Evolutionary conservation across 2,888 invertebrate species (phyloP), one percentile per base, ranked within the genome.

Genomic region (Chydorus sphaericus): DNA sequence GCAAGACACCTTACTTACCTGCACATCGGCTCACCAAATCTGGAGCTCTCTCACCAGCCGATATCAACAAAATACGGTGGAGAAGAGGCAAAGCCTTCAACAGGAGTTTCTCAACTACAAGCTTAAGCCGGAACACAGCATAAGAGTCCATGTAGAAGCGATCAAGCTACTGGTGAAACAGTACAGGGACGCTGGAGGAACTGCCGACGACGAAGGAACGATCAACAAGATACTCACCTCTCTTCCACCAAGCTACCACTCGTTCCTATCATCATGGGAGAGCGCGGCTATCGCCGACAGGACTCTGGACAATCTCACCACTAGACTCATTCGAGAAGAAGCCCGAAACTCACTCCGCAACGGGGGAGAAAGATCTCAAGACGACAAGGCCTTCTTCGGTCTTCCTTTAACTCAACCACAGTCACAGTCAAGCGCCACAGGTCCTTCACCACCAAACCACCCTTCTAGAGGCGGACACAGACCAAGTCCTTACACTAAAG

Each of bases 381-480:
- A 44, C 7, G 44, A 44, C 44, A 44, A 44, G 44, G 44, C 44
- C 44, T 44, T n/a, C 20, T 44, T 44, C 7, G 44, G 44, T n/a
- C 10, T 18, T 11, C 8, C 33, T 8, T 14, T 14, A 8, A 33
- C 8, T 14, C 8, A 10, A 37, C 37, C 6, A 18, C 14, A 37
- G 11, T 37, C 6, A 18, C 20, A 20, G 16, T 7, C 10, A 20
- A 44, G 8, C 20, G 2, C 18, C 7, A 16, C 16, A n/a, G 4
- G 18, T 10, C 3, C 18, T 1, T 38, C 38, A 4, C 16, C 20
- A 16, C 38, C 38, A 38, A 16, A 16, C 16, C 16, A 16, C 4
- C 20, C 16, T 38, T 20, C 16, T 18, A 38, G 38, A 38, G 7
- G 16, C n/a, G 18, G 26, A 44, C 10, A 20, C 44, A 16, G 44